Evolutionary conservation across 2,113 vertebrate genomes (phyloP).

Genomic region (Dicaeum eximium): DNA sequence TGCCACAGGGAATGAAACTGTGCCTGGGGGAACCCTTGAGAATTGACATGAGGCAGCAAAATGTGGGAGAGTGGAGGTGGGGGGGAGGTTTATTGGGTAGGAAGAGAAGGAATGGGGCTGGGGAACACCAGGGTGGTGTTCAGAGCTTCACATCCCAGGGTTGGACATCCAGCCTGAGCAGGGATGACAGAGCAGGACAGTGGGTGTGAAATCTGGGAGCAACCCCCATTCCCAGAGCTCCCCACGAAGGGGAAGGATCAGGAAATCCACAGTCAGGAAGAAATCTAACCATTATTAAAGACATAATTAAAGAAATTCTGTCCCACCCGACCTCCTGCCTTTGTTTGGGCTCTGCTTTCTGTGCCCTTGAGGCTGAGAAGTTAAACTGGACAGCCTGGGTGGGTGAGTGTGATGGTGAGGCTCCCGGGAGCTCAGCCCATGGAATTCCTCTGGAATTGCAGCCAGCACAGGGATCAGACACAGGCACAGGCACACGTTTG

Average conservation of each 20-base stretch:
- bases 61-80: not conserved
- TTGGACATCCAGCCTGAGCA: not conserved
- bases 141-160: not conserved
- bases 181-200: not conserved
- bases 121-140: not conserved
- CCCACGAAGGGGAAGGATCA: not conserved
- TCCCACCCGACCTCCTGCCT: not conserved
- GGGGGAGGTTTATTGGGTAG: too few species aligned
- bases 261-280: not conserved
- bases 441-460: not conserved
- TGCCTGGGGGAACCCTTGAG: not conserved
- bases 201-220: not conserved
- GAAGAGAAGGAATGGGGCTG: not conserved
- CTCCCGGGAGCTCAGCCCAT: not conserved
- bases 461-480: too few species aligned
- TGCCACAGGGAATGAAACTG: not conserved
- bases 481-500: not conserved
- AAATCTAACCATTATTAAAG: not conserved
- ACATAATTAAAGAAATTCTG: not conserved
- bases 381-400: not conserved
- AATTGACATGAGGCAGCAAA: not conserved
- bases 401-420: not conserved
- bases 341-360: not conserved
- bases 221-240: not conserved
- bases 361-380: not conserved